phyloP scores from a whole-genome alignment of 2,797 vertebrate genomes.

The Sebastes wilsoni region DNA sequence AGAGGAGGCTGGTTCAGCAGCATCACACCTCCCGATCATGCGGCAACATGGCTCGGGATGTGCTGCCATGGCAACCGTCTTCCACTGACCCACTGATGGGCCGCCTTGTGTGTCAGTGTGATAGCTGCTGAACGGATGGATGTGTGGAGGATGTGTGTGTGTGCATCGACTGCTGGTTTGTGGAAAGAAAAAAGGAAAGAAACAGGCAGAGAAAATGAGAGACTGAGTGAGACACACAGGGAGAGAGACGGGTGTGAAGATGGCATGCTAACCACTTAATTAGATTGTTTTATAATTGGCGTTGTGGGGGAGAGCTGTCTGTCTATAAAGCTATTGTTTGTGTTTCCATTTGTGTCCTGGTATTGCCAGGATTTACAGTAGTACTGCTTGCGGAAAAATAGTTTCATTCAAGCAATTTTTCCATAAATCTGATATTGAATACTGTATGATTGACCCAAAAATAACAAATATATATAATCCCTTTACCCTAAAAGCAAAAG shows the following conservation, averaged over 20 bases:
- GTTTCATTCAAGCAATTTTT: not conserved
- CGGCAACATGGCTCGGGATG: constrained; percentile 78
- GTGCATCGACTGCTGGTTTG: constrained; percentile 9
- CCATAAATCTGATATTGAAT: not conserved
- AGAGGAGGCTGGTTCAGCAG: constrained; percentile 68
- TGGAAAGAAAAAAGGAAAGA: not conserved
- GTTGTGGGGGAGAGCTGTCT: constrained; percentile 17
- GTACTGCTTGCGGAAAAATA: not conserved
- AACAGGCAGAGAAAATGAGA: not conserved
- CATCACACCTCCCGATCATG: constrained; percentile 78
- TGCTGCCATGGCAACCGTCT: constrained; percentile 86
- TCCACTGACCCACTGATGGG: constrained; percentile 79
- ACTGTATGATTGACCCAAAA: not conserved
- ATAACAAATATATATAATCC: not conserved
- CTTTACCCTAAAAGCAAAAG: not conserved
- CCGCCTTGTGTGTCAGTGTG: constrained; percentile 75
- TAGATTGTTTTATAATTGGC: constrained; percentile 34
- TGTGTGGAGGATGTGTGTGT: constrained; percentile 37
- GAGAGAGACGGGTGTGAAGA: constrained; percentile 21
- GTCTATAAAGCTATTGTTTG: constrained; percentile 14
- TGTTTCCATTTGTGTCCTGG: constrained; percentile 1
- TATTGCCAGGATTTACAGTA: constrained; percentile 3
- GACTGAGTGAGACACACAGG: not conserved
- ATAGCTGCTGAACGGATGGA: constrained; percentile 55
- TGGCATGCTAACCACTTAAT: constrained; percentile 28